phyloP scores from a whole-genome alignment of 2,888 invertebrate species.

The Nemurella pictetii region DNA sequence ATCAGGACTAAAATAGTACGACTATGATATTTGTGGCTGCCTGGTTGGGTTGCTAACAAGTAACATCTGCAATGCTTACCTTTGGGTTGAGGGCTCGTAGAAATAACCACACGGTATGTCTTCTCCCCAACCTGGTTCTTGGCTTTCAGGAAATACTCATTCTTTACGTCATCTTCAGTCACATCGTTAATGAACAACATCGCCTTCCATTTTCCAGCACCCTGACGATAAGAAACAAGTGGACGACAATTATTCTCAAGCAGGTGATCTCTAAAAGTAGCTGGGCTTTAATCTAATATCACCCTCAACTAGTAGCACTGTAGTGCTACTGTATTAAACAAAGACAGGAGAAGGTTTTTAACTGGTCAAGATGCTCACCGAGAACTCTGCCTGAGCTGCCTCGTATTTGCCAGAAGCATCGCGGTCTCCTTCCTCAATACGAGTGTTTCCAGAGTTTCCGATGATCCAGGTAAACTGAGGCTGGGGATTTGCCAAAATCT shows the following conservation, averaged over 20 bases:
- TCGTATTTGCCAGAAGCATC: conserved; percentile 57
- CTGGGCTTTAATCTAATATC: no score
- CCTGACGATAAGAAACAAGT: conserved; percentile 54
- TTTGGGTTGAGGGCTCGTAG: conserved; percentile 64
- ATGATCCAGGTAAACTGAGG: conserved; percentile 72
- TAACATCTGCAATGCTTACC: no score
- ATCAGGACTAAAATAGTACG: no score
- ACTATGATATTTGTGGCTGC: no score
- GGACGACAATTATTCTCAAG: neutral
- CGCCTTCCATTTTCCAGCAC: conserved; percentile 68
- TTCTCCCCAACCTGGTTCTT: conserved; percentile 68
- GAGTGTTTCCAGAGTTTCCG: conserved; percentile 55
- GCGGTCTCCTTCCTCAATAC: conserved; percentile 57
- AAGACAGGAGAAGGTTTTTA: no score
- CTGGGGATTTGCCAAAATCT: conserved; percentile 70
- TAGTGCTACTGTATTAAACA: no score
- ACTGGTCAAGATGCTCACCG: no score
- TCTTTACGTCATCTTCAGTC: conserved; percentile 74
- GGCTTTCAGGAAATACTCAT: conserved; percentile 68
- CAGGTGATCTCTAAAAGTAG: neutral
- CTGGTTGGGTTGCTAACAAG: no score
- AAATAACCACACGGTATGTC: conserved; percentile 68
- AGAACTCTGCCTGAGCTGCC: conserved; percentile 36
- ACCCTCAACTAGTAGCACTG: no score
- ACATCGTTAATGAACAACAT: conserved; percentile 68